phyloP scores from a whole-genome alignment of 2,888 invertebrate genomes.

The Odontothrips loti region DNA sequence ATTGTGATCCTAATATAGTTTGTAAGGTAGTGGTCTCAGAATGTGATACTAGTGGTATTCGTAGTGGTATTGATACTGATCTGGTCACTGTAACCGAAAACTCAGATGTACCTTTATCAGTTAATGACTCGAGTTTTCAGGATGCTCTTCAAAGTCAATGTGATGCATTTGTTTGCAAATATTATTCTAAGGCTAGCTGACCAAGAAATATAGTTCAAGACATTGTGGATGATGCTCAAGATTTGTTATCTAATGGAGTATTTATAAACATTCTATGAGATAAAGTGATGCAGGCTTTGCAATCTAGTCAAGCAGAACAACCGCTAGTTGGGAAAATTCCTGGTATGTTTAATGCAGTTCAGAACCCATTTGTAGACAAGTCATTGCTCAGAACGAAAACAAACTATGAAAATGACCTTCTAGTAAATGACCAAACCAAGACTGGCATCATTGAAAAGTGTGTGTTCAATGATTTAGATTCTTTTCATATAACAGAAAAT shows the following conservation, averaged over 20 bases:
- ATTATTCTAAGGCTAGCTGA: not conserved
- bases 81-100: conserved; percentile 33
- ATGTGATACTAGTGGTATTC: conserved; percentile 40
- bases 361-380: conserved; percentile 29
- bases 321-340: not conserved
- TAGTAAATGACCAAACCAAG: not conserved
- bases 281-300: not conserved
- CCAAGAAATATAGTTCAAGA: not conserved
- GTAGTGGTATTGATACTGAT: conserved; percentile 36
- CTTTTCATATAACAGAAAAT: not conserved
- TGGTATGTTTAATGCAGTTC: conserved; percentile 32
- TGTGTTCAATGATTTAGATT: not conserved
- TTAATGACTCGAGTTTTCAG: not conserved
- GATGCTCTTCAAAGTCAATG: conserved; percentile 38
- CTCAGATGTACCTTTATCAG: conserved; percentile 23
- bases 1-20: conserved; percentile 36
- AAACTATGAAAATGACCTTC: not conserved
- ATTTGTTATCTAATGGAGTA: not conserved
- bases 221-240: not conserved
- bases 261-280: not conserved
- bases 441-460: not conserved
- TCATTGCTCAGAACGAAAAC: not conserved
- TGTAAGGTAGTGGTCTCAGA: conserved; percentile 36
- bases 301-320: not conserved
- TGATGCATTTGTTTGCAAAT: conserved; percentile 38